Conservation (phyloP, 2,888 invertebrate genomes). For the Laothoe populi region DNA sequence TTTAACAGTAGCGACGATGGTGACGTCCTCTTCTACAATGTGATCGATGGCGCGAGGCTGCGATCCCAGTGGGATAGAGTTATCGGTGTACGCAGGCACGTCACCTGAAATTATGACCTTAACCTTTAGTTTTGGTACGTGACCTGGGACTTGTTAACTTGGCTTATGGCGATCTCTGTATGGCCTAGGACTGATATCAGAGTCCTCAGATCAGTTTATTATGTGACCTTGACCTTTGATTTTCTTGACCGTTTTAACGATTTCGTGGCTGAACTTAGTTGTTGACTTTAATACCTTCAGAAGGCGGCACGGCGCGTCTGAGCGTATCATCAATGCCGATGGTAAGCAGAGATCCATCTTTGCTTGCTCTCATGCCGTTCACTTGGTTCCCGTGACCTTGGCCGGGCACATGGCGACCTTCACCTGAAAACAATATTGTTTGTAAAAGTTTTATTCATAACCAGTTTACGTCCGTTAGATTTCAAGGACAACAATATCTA, state of each 20-base stretch:
- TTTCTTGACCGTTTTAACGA: too few species aligned
- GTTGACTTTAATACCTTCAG: too few species aligned
- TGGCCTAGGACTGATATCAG: too few species aligned
- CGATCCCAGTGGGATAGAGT: constrained; percentile 91
- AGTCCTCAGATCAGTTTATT: too few species aligned
- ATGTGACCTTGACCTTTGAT: neutral
- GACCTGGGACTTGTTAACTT: too few species aligned
- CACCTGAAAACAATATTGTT: constrained; percentile 79
- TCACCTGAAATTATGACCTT: constrained; percentile 62
- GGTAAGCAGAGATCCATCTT: constrained; percentile 89
- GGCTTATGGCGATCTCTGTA: too few species aligned
- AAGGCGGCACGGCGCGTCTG: constrained; percentile 81
- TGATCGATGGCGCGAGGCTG: constrained; percentile 96
- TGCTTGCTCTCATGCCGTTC: constrained; percentile 92
- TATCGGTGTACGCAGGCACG: constrained; percentile 87
- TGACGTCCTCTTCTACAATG: constrained; percentile 87
- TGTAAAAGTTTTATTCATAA: too few species aligned
- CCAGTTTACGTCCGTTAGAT: too few species aligned
- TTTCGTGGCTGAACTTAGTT: too few species aligned
- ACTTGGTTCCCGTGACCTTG: constrained; percentile 98
- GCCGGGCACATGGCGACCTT: constrained; percentile 92
- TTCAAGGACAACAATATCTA: too few species aligned
- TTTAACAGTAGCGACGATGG: constrained; percentile 93
- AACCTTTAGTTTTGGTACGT: too few species aligned
- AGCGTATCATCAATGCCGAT: constrained; percentile 98